These are phyloP conservation scores for Nannoperca obscura DNA, from an alignment of 2,797 vertebrate genomes.

Conservation along the genomic window DNA sequence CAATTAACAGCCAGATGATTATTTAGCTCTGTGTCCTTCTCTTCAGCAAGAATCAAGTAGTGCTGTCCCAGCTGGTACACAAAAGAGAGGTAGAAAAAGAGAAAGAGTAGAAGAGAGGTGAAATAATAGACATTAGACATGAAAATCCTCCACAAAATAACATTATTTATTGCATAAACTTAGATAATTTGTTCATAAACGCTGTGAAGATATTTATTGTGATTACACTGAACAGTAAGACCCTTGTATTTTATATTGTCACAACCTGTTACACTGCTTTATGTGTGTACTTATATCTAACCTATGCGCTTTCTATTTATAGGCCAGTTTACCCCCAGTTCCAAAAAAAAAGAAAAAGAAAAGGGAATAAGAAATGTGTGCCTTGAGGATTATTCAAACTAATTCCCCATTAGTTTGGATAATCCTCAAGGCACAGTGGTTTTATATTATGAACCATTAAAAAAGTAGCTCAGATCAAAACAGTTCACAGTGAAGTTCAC, in stretches of 20 bases:
- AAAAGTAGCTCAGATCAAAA: neutral
- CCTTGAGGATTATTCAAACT: no score
- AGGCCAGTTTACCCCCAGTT: no score
- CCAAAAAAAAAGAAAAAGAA: no score
- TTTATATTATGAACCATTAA: neutral
- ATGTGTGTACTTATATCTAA: neutral
- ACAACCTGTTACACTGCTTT: neutral
- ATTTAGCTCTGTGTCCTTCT: conserved; percentile 89
- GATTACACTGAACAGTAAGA: neutral
- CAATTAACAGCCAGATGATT: conserved; percentile 89
- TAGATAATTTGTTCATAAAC: neutral
- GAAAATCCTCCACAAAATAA: no score
- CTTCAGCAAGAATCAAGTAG: conserved; percentile 89
- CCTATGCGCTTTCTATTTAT: neutral
- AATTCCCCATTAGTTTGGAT: neutral
- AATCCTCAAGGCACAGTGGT: neutral
- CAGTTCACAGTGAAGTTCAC: neutral
- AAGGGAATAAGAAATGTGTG: no score
- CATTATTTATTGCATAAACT: neutral
- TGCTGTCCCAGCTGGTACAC: conserved; percentile 90
- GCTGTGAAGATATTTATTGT: neutral
- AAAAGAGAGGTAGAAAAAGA: neutral
- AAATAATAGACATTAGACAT: neutral
- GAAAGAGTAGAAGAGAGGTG: no score
- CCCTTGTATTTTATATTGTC: neutral